These are phyloP conservation scores for Ephydatia muelleri DNA, from an alignment of 37 sponge, comb jelly and placozoan genomes.

Conservation along the genomic window DNA sequence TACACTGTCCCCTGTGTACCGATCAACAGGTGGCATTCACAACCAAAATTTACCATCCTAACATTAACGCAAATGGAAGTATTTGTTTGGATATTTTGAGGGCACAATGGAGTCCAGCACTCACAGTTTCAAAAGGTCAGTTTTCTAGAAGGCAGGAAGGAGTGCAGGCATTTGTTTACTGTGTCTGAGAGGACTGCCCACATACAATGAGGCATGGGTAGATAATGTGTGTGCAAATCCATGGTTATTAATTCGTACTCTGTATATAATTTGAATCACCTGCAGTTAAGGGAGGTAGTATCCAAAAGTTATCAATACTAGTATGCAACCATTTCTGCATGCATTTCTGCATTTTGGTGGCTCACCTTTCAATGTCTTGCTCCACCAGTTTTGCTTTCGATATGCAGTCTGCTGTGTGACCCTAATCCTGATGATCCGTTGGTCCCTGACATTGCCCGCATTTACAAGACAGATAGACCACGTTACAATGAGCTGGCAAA, in stretches of 20 bases:
- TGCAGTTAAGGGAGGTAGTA: background rate
- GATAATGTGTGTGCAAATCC: too few relatives aligned
- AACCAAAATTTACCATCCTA: conserved; percentile 94
- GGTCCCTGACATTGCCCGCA: conserved; percentile 92
- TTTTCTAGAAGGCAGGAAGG: too few relatives aligned
- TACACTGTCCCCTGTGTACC: background rate
- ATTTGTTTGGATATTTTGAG: conserved; percentile 96
- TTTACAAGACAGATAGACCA: conserved; percentile 84
- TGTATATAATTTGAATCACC: background rate
- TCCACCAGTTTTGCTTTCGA: conserved; percentile 91
- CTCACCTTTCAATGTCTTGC: conserved; percentile 55
- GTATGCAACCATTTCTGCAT: background rate
- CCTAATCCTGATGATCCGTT: conserved; percentile 96
- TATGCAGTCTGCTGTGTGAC: conserved; percentile 90
- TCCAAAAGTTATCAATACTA: background rate
- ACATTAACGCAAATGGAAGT: conserved; percentile 96
- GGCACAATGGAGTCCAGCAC: conserved; percentile 91
- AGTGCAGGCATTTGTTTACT: too few relatives aligned
- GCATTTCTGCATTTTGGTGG: too few relatives aligned
- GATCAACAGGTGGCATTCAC: conserved; percentile 80
- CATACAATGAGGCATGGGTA: too few relatives aligned
- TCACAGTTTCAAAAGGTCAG: conserved; percentile 69
- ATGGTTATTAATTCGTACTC: too few relatives aligned
- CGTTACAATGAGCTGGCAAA: conserved; percentile 81
- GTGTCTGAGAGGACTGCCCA: too few relatives aligned